Evolutionary conservation across 1,140 invertebrate genomes (phyloP).

Genomic region (Argopecten irradians): DNA sequence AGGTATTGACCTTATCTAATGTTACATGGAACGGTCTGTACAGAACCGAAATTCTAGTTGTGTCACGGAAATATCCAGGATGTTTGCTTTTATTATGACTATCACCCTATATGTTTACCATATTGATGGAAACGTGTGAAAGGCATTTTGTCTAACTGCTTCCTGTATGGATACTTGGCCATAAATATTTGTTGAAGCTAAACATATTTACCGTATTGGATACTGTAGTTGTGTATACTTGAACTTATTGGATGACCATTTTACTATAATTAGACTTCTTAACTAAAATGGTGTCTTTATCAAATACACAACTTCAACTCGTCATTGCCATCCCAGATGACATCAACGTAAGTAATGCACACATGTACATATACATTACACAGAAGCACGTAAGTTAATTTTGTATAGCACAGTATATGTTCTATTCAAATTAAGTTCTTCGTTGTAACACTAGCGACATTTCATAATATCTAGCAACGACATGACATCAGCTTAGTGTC

Average conservation of each 20-base stretch:
- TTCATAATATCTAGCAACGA: too few relatives aligned
- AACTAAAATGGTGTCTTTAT: constrained; percentile 3
- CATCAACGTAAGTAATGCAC: not conserved
- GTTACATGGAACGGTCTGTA: not conserved
- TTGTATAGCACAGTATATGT: constrained; percentile 6
- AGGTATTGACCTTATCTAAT: not conserved
- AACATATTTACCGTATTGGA: too few relatives aligned
- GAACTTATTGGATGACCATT: too few relatives aligned
- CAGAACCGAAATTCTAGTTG: not conserved
- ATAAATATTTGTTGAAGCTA: too few relatives aligned
- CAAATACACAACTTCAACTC: not conserved
- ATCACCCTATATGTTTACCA: not conserved
- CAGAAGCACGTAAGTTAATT: not conserved
- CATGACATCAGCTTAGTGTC: too few relatives aligned
- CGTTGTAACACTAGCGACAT: too few relatives aligned
- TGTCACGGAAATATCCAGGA: not conserved
- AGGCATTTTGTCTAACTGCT: too few relatives aligned
- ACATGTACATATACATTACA: not conserved
- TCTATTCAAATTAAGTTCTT: too few relatives aligned
- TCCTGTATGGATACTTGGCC: too few relatives aligned
- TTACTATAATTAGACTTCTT: not conserved
- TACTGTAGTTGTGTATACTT: too few relatives aligned
- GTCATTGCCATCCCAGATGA: not conserved
- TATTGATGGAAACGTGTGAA: not conserved
- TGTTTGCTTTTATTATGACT: too few relatives aligned